A percentile compares a stretch with the other conserved stretches of the same genome.
These are phyloP conservation scores for Agrenia bidenticulata DNA, from an alignment of 2,888 invertebrate species.

Conservation along the genomic window DNA sequence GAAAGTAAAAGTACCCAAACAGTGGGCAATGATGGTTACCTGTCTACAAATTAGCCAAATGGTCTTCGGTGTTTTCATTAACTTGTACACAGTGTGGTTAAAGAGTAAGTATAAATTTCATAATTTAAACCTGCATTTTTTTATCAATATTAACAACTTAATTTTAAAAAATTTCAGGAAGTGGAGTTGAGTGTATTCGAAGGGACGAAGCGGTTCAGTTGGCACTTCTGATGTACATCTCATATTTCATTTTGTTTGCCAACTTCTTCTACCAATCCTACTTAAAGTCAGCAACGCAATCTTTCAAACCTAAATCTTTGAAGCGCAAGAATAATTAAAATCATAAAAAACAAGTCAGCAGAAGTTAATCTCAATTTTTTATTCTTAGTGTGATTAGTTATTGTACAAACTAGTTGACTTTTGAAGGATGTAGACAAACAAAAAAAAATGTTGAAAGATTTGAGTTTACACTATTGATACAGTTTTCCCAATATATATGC, in stretches of 20 bases:
- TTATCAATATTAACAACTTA: neutral
- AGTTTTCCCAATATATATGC: no score
- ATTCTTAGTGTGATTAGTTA: no score
- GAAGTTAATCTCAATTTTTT: no score
- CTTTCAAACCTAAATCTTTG: neutral
- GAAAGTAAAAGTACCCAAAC: slow-evolving; percentile 45
- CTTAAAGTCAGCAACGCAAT: slow-evolving; percentile 52
- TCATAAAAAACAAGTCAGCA: no score
- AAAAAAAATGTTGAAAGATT: no score
- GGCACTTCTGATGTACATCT: slow-evolving; percentile 91
- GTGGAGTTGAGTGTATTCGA: slow-evolving; percentile 40
- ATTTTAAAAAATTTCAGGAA: no score
- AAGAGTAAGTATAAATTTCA: slow-evolving; percentile 38
- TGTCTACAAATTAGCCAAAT: slow-evolving; percentile 51
- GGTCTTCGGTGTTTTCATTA: slow-evolving; percentile 51
- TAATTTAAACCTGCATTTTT: no score
- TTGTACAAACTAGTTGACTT: no score
- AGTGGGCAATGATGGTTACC: slow-evolving; percentile 52
- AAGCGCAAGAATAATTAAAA: no score
- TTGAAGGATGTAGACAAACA: no score
- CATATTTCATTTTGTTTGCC: slow-evolving; percentile 89
- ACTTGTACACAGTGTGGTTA: slow-evolving; percentile 49
- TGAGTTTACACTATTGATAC: no score
- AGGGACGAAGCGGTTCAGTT: slow-evolving; percentile 71
- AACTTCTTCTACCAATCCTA: slow-evolving; percentile 92